phyloP scores from a whole-genome alignment of 1,140 invertebrate species.

The Achatina immaculata region DNA sequence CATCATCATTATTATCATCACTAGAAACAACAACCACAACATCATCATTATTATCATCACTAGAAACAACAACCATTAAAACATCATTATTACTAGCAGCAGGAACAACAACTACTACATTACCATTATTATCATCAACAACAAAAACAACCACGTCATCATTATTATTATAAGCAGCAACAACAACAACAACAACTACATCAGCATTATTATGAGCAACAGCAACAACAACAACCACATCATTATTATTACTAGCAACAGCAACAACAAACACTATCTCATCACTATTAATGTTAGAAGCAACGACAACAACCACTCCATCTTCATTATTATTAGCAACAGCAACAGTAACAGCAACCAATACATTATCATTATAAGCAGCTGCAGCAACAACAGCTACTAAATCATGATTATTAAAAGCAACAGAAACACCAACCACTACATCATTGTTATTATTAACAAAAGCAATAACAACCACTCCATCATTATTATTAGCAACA shows the following conservation, averaged over 20 bases:
- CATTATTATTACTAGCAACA: not conserved
- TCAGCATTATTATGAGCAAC: not conserved
- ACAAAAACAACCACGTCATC: not conserved
- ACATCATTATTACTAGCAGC: not conserved
- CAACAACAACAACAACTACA: not conserved
- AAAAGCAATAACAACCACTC: slow-evolving; percentile 14
- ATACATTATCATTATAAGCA: slow-evolving; percentile 28
- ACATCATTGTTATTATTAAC: slow-evolving; percentile 30
- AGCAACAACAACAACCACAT: not conserved
- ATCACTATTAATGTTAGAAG: not conserved
- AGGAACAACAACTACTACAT: not conserved
- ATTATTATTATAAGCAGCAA: no score
- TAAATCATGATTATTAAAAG: slow-evolving; percentile 8
- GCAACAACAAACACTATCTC: not conserved
- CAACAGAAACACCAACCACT: slow-evolving; percentile 20
- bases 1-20: not conserved
- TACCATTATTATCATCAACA: not conserved
- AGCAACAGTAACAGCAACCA: slow-evolving; percentile 29
- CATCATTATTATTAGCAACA: slow-evolving; percentile 23
- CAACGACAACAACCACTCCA: slow-evolving; percentile 9
- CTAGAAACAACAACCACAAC: not conserved
- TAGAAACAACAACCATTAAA: slow-evolving; percentile 16
- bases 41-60: slow-evolving; percentile 5
- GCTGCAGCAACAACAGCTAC: not conserved
- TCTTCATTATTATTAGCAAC: slow-evolving; percentile 32